Conservation (phyloP, 2,113 vertebrate genomes). For the Orthonyx spaldingii region DNA sequence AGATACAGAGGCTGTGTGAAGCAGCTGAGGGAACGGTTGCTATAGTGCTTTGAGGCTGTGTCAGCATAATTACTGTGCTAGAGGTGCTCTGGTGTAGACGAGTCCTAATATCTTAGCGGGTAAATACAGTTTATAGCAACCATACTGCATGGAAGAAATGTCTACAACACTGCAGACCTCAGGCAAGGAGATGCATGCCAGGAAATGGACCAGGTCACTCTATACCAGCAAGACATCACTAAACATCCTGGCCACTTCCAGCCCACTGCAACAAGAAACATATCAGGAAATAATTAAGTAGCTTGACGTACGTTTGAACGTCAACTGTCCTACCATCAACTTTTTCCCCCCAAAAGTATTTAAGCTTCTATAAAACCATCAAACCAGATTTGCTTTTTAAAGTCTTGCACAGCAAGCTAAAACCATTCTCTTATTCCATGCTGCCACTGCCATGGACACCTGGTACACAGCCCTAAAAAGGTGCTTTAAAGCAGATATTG, state of each 20-base stretch:
- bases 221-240: not conserved
- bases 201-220: not conserved
- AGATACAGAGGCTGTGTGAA: not conserved
- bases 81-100: not conserved
- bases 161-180: not conserved
- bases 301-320: not conserved
- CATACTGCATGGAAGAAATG: not conserved
- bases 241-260: not conserved
- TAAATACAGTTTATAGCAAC: not conserved
- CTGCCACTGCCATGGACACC: not conserved
- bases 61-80: not conserved
- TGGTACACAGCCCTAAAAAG: not conserved
- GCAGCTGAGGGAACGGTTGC: not conserved
- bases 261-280: not conserved
- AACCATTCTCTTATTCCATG: not conserved
- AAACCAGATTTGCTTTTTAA: not conserved
- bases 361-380: not conserved
- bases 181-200: not conserved
- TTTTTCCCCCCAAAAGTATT: not conserved
- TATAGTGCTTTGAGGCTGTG: not conserved
- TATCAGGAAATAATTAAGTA: constrained; percentile 9
- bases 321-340: not conserved
- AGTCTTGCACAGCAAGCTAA: not conserved
- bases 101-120: not conserved
- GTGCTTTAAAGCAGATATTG: not conserved